phyloP scores from a whole-genome alignment of 2,888 invertebrate species.

The Andrena hattorfiana region DNA sequence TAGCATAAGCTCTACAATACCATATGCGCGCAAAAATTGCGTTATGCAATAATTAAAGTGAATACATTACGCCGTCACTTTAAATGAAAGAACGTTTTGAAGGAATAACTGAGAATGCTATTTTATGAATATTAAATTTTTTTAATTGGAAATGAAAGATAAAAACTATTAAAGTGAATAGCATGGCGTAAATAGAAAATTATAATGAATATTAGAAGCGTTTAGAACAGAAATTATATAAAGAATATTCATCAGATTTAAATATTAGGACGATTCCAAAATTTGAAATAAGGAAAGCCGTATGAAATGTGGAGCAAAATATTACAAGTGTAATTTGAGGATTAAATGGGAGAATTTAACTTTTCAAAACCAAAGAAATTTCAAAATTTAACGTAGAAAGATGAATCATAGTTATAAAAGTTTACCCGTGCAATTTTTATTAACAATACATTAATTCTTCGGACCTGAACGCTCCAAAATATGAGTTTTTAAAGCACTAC shows the following conservation, averaged over 20 bases:
- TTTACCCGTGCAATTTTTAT: not conserved
- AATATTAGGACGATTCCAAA: too few relatives aligned
- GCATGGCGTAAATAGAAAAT: too few relatives aligned
- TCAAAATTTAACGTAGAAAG: not conserved
- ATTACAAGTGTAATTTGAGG: too few relatives aligned
- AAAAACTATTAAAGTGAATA: too few relatives aligned
- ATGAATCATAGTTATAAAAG: not conserved
- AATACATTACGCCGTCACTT: not conserved
- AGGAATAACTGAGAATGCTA: not conserved
- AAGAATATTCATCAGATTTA: too few relatives aligned
- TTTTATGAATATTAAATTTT: not conserved
- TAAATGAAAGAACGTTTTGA: conserved; percentile 11
- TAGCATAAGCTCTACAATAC: conserved; percentile 7
- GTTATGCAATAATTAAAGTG: not conserved
- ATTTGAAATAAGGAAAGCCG: too few relatives aligned
- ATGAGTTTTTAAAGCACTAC: not conserved
- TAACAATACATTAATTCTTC: not conserved
- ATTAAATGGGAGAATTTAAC: too few relatives aligned
- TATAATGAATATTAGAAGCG: too few relatives aligned
- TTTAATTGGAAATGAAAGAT: too few relatives aligned
- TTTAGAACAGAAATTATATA: too few relatives aligned
- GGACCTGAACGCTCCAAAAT: not conserved
- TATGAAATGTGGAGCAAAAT: too few relatives aligned
- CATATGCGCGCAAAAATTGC: conserved; percentile 21
- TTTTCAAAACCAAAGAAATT: not conserved